phyloP scores from a whole-genome alignment of 2,888 invertebrate genomes.

The Pilophorus perplexus region DNA sequence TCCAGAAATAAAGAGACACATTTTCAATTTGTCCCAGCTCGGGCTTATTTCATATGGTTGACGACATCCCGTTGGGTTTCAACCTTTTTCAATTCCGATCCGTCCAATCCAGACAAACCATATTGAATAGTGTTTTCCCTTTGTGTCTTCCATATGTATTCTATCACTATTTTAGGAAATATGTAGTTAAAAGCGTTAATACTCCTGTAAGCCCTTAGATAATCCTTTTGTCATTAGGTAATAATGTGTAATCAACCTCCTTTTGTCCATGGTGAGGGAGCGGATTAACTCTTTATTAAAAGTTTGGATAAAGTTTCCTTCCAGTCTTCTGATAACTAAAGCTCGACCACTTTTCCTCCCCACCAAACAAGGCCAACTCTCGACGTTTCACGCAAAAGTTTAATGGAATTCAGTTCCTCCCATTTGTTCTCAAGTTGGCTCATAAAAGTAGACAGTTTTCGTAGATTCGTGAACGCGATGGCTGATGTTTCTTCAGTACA shows the following conservation, averaged over 20 bases:
- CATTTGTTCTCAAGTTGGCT: constrained; percentile 21
- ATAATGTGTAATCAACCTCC: constrained; percentile 19
- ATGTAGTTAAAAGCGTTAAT: too few relatives aligned
- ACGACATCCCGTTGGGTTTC: too few relatives aligned
- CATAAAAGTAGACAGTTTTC: constrained; percentile 27
- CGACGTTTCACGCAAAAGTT: constrained; percentile 21
- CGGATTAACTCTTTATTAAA: constrained; percentile 29
- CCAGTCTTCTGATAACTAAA: constrained; percentile 10
- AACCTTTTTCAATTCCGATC: too few relatives aligned
- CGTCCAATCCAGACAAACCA: too few relatives aligned
- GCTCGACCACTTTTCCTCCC: constrained; percentile 1
- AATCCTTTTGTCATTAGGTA: constrained; percentile 4
- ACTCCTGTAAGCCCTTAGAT: too few relatives aligned
- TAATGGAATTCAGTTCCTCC: constrained; percentile 17
- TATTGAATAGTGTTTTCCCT: too few relatives aligned
- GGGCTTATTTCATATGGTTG: too few relatives aligned
- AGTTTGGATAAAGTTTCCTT: constrained; percentile 5
- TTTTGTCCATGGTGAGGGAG: constrained; percentile 5
- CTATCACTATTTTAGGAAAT: too few relatives aligned
- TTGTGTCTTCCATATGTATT: too few relatives aligned
- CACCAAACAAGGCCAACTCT: constrained; percentile 14
- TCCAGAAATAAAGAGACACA: too few relatives aligned
- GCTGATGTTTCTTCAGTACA: too few relatives aligned
- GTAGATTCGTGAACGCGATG: constrained; percentile 6
- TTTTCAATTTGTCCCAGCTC: too few relatives aligned